Evolutionary conservation across 92 coral and sea anemone genomes (phyloP), one percentile per base, ranked within the genome.

Genomic region (Blastomussa wellsi): DNA sequence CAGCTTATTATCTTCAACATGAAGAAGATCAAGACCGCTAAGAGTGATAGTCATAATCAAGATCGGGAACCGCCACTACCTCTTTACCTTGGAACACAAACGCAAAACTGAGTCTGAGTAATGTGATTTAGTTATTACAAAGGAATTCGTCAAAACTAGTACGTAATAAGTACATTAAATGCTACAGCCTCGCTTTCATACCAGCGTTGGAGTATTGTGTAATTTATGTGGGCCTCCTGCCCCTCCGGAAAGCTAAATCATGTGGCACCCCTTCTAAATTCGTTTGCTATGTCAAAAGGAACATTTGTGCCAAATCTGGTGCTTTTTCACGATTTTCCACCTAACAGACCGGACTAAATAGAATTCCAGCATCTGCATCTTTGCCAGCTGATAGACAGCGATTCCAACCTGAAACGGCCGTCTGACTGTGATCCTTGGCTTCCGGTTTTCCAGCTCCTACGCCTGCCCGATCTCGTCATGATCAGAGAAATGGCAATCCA

Each of bases 41-140:
- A 88, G 55, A 17, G 47, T 33, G 37, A 38, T 4, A 85, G 89
- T 15, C 88, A 88, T 88, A 35, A 16, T 17, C 85, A 33, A 4
- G 84, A 84, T 33, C 39, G 92, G 38, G 89, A 89, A 66, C 77
- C 92, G n/a, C 88, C 92, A 24, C 53, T 89, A 28, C 89, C 89
- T 57, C 24, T 88, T 52, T 75, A 82, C 87, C 51, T 82, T 51
- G 79, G 31, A 32, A 22, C 55, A 44, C 16, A 74, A 74, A 74
- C 78, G 7, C 36, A 20, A 19, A 42, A 42, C 37, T 74, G 37
- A 74, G 5, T 44, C 78, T 74, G 57, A 7, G 16, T 44, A 74
- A n/a, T 74, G 57, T 42, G n/a, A n/a, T 39, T 72, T 72, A 72
- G 77, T 38, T 17, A 72, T 72, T 72, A 72, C 51, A 72, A 72